Conservation (phyloP, 2,888 invertebrate genomes). For the Andrena chrysosceles region DNA sequence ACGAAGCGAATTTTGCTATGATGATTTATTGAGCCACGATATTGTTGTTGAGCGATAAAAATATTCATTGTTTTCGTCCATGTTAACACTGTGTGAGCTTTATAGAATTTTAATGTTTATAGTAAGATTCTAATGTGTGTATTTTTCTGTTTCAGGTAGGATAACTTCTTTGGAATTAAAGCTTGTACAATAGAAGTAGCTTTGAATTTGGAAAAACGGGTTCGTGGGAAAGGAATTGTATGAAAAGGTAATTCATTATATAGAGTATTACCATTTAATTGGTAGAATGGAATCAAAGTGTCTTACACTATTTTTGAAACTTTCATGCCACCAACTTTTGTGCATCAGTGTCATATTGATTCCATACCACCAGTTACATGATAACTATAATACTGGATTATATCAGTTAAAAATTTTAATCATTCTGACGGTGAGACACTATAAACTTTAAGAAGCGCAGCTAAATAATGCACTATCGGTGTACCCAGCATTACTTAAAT, state of each 20-base stretch:
- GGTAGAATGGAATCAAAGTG: background rate
- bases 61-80: background rate
- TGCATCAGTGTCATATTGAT: no score
- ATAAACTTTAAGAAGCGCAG: no score
- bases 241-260: background rate
- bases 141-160: conserved; percentile 40
- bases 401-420: no score
- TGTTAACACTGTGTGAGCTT: background rate
- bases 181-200: background rate
- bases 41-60: no score
- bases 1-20: no score
- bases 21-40: no score
- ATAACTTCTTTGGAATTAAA: background rate
- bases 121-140: background rate
- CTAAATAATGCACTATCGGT: no score
- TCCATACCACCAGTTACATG: no score
- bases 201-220: background rate
- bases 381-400: no score
- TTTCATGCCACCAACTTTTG: no score
- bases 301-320: background rate
- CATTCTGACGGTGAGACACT: no score
- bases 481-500: no score
- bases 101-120: background rate
- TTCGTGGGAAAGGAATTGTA: background rate
- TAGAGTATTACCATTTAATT: background rate